A percentile compares a stretch with the other conserved stretches of the same genome.
Conservation (phyloP, 2,797 vertebrate genomes). For the Onychomys arenicola region DNA sequence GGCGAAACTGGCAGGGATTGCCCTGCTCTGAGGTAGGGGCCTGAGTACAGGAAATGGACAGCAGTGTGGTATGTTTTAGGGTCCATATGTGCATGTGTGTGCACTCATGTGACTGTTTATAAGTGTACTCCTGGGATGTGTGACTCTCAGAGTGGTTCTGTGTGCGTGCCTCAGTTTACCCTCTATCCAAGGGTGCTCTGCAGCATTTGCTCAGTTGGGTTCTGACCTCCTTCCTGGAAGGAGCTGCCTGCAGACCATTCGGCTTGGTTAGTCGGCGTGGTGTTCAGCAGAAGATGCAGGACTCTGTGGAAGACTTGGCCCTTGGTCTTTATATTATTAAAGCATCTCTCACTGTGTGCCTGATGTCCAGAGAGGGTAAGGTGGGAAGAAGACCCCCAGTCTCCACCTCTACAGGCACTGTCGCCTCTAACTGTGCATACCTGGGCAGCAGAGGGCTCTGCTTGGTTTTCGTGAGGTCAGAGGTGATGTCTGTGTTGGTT, state of each 20-base stretch:
- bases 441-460: background rate
- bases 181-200: background rate
- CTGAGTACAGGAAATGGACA: background rate
- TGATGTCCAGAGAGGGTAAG: background rate
- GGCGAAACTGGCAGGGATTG: background rate
- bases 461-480: background rate
- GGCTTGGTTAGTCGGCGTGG: background rate
- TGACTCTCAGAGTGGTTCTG: background rate
- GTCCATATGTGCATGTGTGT: background rate
- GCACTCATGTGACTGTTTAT: background rate
- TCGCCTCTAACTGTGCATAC: background rate
- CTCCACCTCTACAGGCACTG: background rate
- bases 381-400: background rate
- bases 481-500: background rate
- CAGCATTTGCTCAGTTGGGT: background rate
- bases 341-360: background rate
- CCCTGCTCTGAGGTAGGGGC: no score
- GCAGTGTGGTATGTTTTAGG: no score
- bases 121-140: background rate
- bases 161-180: background rate
- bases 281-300: background rate
- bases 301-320: background rate
- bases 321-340: background rate
- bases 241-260: background rate
- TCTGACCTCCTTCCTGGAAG: background rate